Conservation (phyloP, 2,888 invertebrate species). For the Lutraria lutraria region DNA sequence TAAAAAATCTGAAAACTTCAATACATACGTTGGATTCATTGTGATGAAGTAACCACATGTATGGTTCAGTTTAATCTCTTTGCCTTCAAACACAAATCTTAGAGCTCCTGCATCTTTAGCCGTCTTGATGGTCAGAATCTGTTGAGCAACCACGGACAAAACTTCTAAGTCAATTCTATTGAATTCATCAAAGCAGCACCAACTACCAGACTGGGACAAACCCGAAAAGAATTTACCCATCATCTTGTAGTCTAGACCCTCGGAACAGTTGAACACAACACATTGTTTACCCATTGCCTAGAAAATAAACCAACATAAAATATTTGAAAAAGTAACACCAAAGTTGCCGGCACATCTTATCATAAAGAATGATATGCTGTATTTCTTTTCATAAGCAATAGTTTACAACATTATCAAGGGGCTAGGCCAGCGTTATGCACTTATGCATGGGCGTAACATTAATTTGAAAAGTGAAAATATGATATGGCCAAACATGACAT, state of each 20-base stretch:
- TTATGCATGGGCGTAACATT: no score
- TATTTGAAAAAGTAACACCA: not conserved
- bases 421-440: no score
- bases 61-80: conserved; percentile 86
- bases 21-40: conserved; percentile 86
- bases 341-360: no score
- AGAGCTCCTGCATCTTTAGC: conserved; percentile 85
- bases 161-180: conserved; percentile 87
- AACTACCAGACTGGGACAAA: conserved; percentile 86
- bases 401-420: no score
- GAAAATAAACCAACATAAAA: conserved; percentile 26
- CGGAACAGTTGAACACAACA: conserved; percentile 87
- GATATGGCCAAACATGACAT: no score
- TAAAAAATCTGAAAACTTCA: not conserved
- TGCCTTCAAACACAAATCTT: conserved; percentile 86
- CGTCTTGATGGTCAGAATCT: conserved; percentile 86
- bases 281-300: conserved; percentile 87
- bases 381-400: no score
- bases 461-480: no score
- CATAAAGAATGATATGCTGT: no score
- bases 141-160: conserved; percentile 86
- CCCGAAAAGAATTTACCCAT: conserved; percentile 87
- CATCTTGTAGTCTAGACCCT: conserved; percentile 87
- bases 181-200: conserved; percentile 87
- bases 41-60: conserved; percentile 87